Base-by-base conservation (phyloP, 2,113 vertebrate species). In the Alethe castanea region DNA sequence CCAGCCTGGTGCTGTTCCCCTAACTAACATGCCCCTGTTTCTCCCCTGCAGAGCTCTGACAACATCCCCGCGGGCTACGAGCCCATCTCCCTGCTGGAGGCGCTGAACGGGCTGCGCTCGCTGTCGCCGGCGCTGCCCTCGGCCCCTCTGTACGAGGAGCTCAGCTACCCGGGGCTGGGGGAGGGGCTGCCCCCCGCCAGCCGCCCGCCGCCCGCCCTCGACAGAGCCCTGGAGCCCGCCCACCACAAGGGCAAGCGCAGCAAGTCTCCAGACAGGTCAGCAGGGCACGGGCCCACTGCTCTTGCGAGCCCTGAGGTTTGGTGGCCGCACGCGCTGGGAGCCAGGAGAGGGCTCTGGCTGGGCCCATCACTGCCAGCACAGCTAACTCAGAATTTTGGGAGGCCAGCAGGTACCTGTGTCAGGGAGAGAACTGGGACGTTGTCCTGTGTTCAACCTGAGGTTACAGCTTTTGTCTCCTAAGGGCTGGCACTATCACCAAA, bases 201-300 rank as follows among this genome's bases (percentile, higher is more conserved):
- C 95, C 96, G 98, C 28, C 98, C 98, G 1, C 98, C 98, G 1
- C 86, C 79, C 4, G 98, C 97, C 88, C 98, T 99, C 6, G 99
- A 99, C 5, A 98, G 99, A 80, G 98, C 98, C 11, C 86, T 98
- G 60, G 99, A 99, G 77, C 97, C 97, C 22, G 85, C 97, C 83
- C 98, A 98, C 90, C 99, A 98, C 85, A 99, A 99, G 96, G 97
- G 97, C 97, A 99, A 99, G 97, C 97, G 98, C 97, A 98, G 98
- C 98, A 99, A 99, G 95, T 99, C 99, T 33, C 99, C 99, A 1
- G 99, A 99, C 98, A 99, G 99, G 99, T 99, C 94, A 98, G 92
- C 89, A 78, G 72, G 81, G 56, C 9, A 0, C 3, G 9, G 81
- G 18, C 6, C n/a, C 7, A 0, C 12, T 42, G 54, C 33, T 67